Evolutionary conservation across 2,113 vertebrate genomes (phyloP), one percentile per base, ranked within the genome.

Genomic region (Amblyornis subalaris): DNA sequence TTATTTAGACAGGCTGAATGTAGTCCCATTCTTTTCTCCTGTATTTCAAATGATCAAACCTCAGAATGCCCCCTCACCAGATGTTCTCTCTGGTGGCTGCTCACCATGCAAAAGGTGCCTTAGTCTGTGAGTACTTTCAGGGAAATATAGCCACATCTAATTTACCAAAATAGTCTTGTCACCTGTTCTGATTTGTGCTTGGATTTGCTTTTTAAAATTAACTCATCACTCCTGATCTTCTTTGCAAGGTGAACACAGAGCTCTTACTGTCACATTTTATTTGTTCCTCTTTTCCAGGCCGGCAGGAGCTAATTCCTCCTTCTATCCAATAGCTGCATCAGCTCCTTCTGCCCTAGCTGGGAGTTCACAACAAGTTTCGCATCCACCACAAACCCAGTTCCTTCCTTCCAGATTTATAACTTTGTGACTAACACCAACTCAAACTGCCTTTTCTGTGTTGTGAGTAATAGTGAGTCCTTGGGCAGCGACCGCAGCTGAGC

Each of bases 151-250:
- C 25, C 26, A 44, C 15, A 85, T 54, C 38, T 60, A 64, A 74
- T 90, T 81, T 80, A 77, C 55, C 47, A 45, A 82, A 89, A 54
- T 12, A 72, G 14, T 69, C 66, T 33, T 70, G 31, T 71, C 51
- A 77, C 44, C 47, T 90, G n/a, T 51, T 90, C 33, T n/a, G 12
- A 81, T 69, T 77, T 51, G 51, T 77, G 44, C 35, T 67, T 77
- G 26, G 47, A 92, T 77, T 62, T 84, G 48, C 45, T 82, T 88
- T 78, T 81, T n/a, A 88, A 91, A 93, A 93, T 82, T 89, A 92
- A 84, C 66, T 92, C 4, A 2, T 45, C 38, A 89, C 15, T 23
- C 33, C 36, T 36, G 12, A 82, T 47, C 66, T 76, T 42, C 57
- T 90, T 70, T 76, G 33, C 44, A 85, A 90, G 82, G 75, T 66